Evolutionary conservation across 1,140 invertebrate genomes (phyloP).

Genomic region (Zaprionus nigranus): DNA sequence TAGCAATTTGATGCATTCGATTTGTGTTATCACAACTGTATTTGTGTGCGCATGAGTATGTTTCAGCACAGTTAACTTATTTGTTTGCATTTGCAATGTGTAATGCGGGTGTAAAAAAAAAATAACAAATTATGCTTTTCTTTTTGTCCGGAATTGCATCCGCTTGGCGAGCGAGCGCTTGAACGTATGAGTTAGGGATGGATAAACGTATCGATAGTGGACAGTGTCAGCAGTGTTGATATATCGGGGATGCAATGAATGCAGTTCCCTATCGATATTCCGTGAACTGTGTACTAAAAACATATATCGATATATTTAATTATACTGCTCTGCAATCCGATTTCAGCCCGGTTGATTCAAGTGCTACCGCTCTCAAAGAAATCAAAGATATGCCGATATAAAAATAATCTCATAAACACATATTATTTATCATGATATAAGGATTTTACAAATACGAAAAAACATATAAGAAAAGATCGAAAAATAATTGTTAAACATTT

Average conservation of each 20-base stretch:
- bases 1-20: slow-evolving; percentile 36
- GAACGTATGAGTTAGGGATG: slow-evolving; percentile 49
- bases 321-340: background rate
- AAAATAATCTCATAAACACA: background rate
- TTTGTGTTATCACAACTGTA: slow-evolving; percentile 41
- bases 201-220: slow-evolving; percentile 10
- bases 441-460: background rate
- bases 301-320: slow-evolving; percentile 20
- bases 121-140: slow-evolving; percentile 42
- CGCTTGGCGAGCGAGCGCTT: slow-evolving; percentile 51
- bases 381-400: background rate
- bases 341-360: background rate
- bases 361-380: background rate
- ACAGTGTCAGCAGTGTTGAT: background rate
- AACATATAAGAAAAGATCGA: background rate
- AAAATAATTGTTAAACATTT: background rate
- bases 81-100: slow-evolving; percentile 38
- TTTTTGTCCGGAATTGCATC: slow-evolving; percentile 52
- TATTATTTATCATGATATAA: background rate
- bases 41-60: slow-evolving; percentile 19
- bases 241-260: background rate
- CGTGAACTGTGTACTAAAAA: background rate
- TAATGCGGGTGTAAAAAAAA: slow-evolving; percentile 51
- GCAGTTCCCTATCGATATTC: background rate
- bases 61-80: slow-evolving; percentile 41